Evolutionary conservation across 2,888 invertebrate genomes (phyloP).

Genomic region (Coronaproctus castanopsis): DNA sequence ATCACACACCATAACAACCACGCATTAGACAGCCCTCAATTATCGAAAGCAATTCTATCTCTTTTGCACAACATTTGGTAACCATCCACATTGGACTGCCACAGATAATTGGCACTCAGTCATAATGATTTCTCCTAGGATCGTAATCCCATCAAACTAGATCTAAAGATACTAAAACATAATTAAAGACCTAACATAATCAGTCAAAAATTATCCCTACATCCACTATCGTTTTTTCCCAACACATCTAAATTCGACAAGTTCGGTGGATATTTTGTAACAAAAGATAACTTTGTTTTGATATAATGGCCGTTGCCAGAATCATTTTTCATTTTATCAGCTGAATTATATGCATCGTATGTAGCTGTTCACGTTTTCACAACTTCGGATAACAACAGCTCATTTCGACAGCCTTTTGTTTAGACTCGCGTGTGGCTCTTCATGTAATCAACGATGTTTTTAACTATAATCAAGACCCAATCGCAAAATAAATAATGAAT

Average conservation of each 20-base stretch:
- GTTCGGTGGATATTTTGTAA: background rate
- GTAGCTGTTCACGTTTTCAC: background rate
- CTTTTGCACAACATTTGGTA: too few relatives aligned
- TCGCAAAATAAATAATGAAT: too few relatives aligned
- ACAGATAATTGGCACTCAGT: background rate
- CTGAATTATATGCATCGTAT: background rate
- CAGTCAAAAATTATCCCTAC: background rate
- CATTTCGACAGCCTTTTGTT: background rate
- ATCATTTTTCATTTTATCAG: background rate
- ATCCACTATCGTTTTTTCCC: background rate
- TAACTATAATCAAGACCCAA: too few relatives aligned
- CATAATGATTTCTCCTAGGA: background rate
- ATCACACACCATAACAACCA: too few relatives aligned
- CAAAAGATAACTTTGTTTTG: background rate
- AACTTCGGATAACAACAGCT: background rate
- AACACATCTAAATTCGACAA: background rate
- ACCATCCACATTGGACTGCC: background rate
- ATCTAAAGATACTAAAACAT: background rate
- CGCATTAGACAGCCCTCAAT: too few relatives aligned
- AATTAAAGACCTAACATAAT: background rate
- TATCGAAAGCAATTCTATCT: too few relatives aligned
- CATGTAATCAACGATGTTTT: background rate
- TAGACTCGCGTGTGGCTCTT: background rate
- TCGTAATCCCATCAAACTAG: background rate
- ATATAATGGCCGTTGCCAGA: background rate